phyloP scores from a whole-genome alignment of 2,113 vertebrate genomes.

The Perca schrenkii region DNA sequence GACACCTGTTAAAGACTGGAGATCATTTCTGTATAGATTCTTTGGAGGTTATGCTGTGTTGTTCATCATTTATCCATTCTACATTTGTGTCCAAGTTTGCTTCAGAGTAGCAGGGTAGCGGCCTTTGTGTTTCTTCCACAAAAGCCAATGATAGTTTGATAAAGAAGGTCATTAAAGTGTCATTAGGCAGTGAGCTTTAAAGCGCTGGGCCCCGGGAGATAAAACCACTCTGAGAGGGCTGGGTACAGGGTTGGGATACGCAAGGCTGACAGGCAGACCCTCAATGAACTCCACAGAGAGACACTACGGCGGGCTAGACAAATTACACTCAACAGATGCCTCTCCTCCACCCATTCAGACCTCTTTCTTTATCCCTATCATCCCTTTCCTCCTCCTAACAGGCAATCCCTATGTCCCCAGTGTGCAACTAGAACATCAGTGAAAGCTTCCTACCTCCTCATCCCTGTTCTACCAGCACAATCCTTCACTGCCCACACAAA shows the following conservation, averaged over 20 bases:
- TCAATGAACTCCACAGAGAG: slow-evolving; percentile 21
- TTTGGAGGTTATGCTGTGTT: slow-evolving; percentile 10
- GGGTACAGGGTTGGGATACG: not conserved
- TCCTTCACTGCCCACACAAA: slow-evolving; percentile 42
- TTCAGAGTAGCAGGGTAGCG: slow-evolving; percentile 6
- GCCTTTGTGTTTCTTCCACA: slow-evolving; percentile 73
- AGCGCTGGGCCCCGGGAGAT: slow-evolving; percentile 69
- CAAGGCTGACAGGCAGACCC: slow-evolving; percentile 1
- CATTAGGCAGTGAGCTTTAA: slow-evolving; percentile 78
- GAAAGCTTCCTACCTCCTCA: slow-evolving; percentile 21
- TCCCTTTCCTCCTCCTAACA: slow-evolving; percentile 13
- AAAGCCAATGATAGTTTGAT: slow-evolving; percentile 77
- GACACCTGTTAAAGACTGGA: slow-evolving; percentile 29
- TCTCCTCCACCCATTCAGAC: slow-evolving; percentile 4
- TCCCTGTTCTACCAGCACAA: not conserved
- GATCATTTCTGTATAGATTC: slow-evolving; percentile 43
- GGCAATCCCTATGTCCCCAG: slow-evolving; percentile 24
- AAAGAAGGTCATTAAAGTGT: slow-evolving; percentile 82
- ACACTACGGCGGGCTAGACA: slow-evolving; percentile 3
- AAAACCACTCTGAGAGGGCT: slow-evolving; percentile 66
- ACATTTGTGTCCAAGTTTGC: slow-evolving; percentile 7
- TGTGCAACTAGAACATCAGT: slow-evolving; percentile 37
- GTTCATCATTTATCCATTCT: slow-evolving; percentile 7
- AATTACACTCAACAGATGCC: slow-evolving; percentile 1
- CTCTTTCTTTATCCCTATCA: slow-evolving; percentile 17